Evolutionary conservation across 2,797 vertebrate genomes (phyloP), one percentile per base, ranked within the genome.

Genomic region (Tinamus major): DNA sequence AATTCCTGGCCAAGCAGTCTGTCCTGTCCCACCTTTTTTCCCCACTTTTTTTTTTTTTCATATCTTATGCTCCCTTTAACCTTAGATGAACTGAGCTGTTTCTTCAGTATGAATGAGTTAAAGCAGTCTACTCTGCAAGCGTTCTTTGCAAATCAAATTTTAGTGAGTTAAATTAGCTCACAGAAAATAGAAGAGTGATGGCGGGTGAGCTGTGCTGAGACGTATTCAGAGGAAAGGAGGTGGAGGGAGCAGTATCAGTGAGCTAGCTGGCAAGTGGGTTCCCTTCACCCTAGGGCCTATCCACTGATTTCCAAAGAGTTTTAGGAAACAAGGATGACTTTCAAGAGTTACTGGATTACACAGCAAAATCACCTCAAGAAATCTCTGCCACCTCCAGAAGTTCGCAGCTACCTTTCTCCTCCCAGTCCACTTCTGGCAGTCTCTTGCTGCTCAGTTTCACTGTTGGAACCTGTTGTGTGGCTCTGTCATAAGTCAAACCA

Each of bases 391-490:
- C 23, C 6, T 63, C 53, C 1, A 6, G 56, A 44, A 42, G 27
- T 8, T 7, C 8, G n/a, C 53, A 61, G 19, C 19, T 53, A 16
- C 6, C 6, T 21, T 71, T 79, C 62, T 58, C 67, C 29, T 58
- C 26, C 31, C 9, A 2, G 1, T 35, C 15, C 20, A 16, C 16
- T 6, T 4, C 23, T 2, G 7, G 27, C 24, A 29, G 27, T 6
- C 26, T 42, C 61, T 46, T 5, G 1, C n/a, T 13, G 1, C 2
- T 5, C 2, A 3, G 16, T 35, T 31, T 16, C 27, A 18, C 33
- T 39, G 49, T 44, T 76, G 42, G 14, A 0, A 6, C 18, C 29
- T 1, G 39, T 63, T 35, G 8, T 41, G 2, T 26, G 42, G 19
- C 64, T 23, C 7, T 21, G 42, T 55, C 46, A 33, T 12, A 21